Percentiles rank a stretch among this genome's conserved stretches.
These are phyloP conservation scores for Vollenhovia emeryi DNA, from an alignment of 1,140 invertebrate species.

Conservation along the genomic window DNA sequence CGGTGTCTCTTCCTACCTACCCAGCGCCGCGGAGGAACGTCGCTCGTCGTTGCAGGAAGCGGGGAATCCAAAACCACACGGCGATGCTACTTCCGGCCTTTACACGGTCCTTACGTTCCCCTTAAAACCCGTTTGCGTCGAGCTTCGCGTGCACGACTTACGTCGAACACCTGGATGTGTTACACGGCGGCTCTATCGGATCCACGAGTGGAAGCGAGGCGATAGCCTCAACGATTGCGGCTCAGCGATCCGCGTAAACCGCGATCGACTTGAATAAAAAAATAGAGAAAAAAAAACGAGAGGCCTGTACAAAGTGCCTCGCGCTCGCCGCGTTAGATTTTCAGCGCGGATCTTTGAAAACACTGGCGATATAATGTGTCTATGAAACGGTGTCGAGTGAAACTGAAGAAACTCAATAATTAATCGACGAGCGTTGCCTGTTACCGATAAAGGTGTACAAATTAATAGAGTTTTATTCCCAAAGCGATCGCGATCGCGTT, in stretches of 20 bases:
- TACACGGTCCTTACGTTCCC: conserved; percentile 30
- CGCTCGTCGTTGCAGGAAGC: conserved; percentile 7
- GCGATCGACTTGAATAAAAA: conserved; percentile 3
- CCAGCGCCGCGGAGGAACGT: conserved; percentile 4
- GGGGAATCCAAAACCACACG: conserved; percentile 53
- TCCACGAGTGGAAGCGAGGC: conserved; percentile 21
- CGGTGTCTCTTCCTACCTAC: background rate
- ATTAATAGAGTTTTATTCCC: too few relatives aligned
- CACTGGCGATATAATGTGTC: background rate
- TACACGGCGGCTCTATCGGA: conserved; percentile 14
- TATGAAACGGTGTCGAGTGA: background rate
- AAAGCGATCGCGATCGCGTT: too few relatives aligned
- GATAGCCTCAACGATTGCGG: background rate
- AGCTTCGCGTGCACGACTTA: conserved; percentile 22
- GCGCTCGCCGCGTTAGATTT: background rate
- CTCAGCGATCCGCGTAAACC: conserved; percentile 19
- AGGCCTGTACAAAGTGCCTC: background rate
- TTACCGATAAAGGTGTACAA: too few relatives aligned
- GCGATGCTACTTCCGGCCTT: conserved; percentile 41
- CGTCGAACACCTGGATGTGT: conserved; percentile 17
- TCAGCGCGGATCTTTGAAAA: background rate
- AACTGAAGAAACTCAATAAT: too few relatives aligned
- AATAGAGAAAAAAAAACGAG: background rate
- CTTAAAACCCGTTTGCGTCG: conserved; percentile 14
- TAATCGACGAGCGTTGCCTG: too few relatives aligned